Evolutionary conservation across 2,888 invertebrate species (phyloP).

Genomic region (Phlogophora meticulosa): DNA sequence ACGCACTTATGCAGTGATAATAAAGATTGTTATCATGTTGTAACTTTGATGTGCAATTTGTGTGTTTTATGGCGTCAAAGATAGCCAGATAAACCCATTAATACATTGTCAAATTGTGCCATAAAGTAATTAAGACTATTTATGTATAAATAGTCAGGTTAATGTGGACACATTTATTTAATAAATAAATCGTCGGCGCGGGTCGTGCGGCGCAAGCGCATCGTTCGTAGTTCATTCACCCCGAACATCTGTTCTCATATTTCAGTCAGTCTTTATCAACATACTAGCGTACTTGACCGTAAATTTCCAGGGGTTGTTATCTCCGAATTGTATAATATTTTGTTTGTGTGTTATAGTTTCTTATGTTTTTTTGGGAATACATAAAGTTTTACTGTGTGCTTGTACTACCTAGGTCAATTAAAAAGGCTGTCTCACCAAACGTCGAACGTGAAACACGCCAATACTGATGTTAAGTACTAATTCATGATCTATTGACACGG

Average conservation of each 20-base stretch:
- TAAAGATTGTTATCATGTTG: conserved; percentile 63
- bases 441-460: conserved; percentile 51
- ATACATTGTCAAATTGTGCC: conserved; percentile 60
- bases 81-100: conserved; percentile 57
- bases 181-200: conserved; percentile 79
- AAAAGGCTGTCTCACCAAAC: conserved; percentile 58
- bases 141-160: conserved; percentile 75
- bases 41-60: conserved; percentile 56
- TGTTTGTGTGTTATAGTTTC: conserved; percentile 53
- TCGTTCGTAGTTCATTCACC: conserved; percentile 83
- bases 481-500: conserved; percentile 45
- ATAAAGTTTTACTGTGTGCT: conserved; percentile 60
- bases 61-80: conserved; percentile 53
- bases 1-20: conserved; percentile 48
- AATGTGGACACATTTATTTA: conserved; percentile 68
- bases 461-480: conserved; percentile 54
- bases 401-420: conserved; percentile 65
- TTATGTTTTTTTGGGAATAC: conserved; percentile 54
- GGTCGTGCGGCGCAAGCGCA: conserved; percentile 74
- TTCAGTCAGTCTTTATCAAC: conserved; percentile 84
- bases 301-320: conserved; percentile 65
- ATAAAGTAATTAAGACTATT: conserved; percentile 71
- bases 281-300: conserved; percentile 76
- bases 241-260: conserved; percentile 89
- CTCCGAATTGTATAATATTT: conserved; percentile 61